These are phyloP conservation scores for Bostrychus sinensis DNA, from an alignment of 2,113 vertebrate species.

Conservation along the genomic window DNA sequence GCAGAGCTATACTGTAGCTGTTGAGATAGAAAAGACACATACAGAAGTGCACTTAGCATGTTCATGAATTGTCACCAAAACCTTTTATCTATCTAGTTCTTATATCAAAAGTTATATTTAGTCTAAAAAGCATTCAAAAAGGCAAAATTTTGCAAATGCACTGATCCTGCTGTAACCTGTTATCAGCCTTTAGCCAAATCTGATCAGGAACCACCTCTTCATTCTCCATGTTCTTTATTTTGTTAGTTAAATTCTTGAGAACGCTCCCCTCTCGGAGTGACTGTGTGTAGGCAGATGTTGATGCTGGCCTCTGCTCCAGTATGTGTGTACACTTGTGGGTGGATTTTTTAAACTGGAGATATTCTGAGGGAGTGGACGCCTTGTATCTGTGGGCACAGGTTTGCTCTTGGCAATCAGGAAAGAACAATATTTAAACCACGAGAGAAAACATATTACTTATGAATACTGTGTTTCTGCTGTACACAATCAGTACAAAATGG, in stretches of 20 bases:
- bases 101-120: no score
- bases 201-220: neutral
- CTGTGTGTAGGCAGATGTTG: constrained; percentile 46
- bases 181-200: neutral
- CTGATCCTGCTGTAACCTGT: no score
- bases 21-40: no score
- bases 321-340: constrained; percentile 12
- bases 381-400: neutral
- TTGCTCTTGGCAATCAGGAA: neutral
- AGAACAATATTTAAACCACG: neutral
- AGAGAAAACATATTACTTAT: neutral
- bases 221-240: neutral
- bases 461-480: no score
- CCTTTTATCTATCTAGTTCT: no score
- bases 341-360: constrained; percentile 20
- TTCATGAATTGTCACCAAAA: no score
- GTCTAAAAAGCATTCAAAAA: no score
- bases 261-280: neutral
- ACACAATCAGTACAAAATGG: no score
- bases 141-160: no score
- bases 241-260: neutral
- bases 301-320: constrained; percentile 11
- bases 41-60: no score
- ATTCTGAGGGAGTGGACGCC: constrained; percentile 13
- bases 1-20: no score